Evolutionary conservation across 2,113 vertebrate genomes (phyloP), one percentile per base, ranked within the genome.

Genomic region (Acinonyx jubatus): DNA sequence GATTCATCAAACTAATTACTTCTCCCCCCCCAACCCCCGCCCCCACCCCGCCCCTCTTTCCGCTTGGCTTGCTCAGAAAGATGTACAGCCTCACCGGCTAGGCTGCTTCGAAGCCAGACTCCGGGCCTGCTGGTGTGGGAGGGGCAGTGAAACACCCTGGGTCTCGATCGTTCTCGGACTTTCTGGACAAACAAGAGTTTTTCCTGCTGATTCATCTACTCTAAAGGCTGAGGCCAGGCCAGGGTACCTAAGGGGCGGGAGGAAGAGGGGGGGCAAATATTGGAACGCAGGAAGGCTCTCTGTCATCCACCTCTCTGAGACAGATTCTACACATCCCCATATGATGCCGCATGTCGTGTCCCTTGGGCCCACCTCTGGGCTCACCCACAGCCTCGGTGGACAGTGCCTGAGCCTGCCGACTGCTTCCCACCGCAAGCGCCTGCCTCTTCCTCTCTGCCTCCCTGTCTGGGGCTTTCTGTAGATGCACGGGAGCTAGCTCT

Each of bases 1-100:
- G 74, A 98, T 98, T 98, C 96, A 98, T 97, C 97, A 98, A 97
- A 98, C 97, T 97, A 98, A 98, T 98, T 97, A 97, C 96, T 89
- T 97, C 87, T 93, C 89, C 86, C 74, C 61, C 89, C 79, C 16
- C 9, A 21, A n/a, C 85, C 93, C 78, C 91, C 36, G 25, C 21
- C 61, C 71, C 81, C 29, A 90, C 83, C 91, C 81, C 14, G 4
- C 78, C 95, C 97, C 78, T 68, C 96, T 96, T 95, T 96, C 97
- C 18, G 19, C 95, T 94, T 83, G 95, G 91, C 78, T 93, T 91
- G 85, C 96, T 96, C 82, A 21, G 88, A 87, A 95, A 97, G 95
- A 96, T 79, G 84, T 83, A 96, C 76, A 61, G 52, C 86, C 84
- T 95, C 83, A 31, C 86, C 0, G 27, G 41, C 96, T 48, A 66